Conservation (phyloP, 1,140 invertebrate genomes). For the Calycopis cecrops region DNA sequence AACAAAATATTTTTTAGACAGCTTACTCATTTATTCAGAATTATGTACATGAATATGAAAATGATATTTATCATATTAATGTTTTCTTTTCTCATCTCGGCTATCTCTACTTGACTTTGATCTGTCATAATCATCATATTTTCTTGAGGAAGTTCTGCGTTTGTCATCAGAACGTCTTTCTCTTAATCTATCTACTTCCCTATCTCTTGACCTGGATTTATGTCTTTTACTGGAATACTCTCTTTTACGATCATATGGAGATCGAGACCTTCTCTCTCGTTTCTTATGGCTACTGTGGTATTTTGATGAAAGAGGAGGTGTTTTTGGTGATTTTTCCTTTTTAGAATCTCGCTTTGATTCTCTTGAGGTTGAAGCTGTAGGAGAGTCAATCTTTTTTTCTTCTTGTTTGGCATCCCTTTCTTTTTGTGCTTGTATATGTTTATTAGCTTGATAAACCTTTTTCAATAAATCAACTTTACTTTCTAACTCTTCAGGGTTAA, state of each 20-base stretch:
- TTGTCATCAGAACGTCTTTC: conserved; percentile 60
- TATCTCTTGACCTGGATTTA: conserved; percentile 59
- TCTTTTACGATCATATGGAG: conserved; percentile 69
- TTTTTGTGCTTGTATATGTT: conserved; percentile 57
- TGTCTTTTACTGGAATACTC: conserved; percentile 66
- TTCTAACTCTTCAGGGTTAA: conserved; percentile 75
- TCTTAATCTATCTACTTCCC: conserved; percentile 55
- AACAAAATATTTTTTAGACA: no score
- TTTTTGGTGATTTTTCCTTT: conserved; percentile 68
- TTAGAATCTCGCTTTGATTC: conserved; percentile 53
- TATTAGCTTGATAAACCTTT: conserved; percentile 68
- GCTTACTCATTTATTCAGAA: no score
- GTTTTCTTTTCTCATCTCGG: conserved; percentile 70
- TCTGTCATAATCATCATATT: conserved; percentile 72
- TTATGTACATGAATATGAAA: background rate
- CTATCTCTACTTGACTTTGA: conserved; percentile 62
- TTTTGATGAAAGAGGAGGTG: conserved; percentile 58
- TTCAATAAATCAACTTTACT: conserved; percentile 58
- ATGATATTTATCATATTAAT: conserved; percentile 33
- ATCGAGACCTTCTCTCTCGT: conserved; percentile 62
- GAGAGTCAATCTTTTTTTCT: conserved; percentile 58
- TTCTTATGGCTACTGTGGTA: conserved; percentile 71
- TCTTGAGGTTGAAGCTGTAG: conserved; percentile 56
- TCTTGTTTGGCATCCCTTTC: conserved; percentile 52
- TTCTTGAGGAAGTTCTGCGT: conserved; percentile 46